Evolutionary conservation across 2,113 vertebrate species (phyloP), one percentile per base, ranked within the genome.

Genomic region (Potamarius usumacintae): DNA sequence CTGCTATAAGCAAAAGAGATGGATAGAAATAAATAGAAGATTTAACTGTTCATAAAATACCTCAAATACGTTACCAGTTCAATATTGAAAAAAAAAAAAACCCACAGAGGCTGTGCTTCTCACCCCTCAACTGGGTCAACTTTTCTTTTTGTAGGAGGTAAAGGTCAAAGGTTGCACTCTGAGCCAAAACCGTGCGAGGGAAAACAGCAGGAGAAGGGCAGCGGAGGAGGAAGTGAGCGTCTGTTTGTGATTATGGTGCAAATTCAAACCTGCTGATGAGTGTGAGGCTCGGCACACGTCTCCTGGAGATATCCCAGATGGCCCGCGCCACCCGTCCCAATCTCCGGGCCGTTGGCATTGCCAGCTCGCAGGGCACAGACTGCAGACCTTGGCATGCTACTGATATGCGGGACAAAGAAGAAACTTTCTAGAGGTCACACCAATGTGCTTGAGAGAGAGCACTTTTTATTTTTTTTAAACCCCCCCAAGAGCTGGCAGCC

Each of bases 281-380:
- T 63, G 88, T 85, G 85, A 88, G 84, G 88, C 89, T 90, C 90
- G 93, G 92, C 90, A 90, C 79, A 86, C 85, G 90, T 94, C 91
- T 93, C 93, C 93, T 93, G 95, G 94, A 94, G 94, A 92, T 93
- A 94, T 92, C 94, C 95, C 95, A 96, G 94, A 95, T 96, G 95
- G 95, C 94, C 92, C 58, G 77, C 85, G 93, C 90, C 88, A 92
- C 92, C 92, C 93, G 93, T 88, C 83, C 92, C 92, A 78, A 57
- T 92, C 92, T 93, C 90, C 87, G 91, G 91, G 92, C 91, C 34
- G 90, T 88, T 90, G 89, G 83, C 80, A 30, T 87, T 93, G 94
- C 92, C 95, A 94, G 93, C 78, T 89, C 91, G 90, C 92, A 88
- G 92, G 92, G 85, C 90, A 91, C 93, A 92, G 92, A 92, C 91